Base-by-base conservation (phyloP, 1,140 invertebrate species). In the Cotesia typhae region DNA sequence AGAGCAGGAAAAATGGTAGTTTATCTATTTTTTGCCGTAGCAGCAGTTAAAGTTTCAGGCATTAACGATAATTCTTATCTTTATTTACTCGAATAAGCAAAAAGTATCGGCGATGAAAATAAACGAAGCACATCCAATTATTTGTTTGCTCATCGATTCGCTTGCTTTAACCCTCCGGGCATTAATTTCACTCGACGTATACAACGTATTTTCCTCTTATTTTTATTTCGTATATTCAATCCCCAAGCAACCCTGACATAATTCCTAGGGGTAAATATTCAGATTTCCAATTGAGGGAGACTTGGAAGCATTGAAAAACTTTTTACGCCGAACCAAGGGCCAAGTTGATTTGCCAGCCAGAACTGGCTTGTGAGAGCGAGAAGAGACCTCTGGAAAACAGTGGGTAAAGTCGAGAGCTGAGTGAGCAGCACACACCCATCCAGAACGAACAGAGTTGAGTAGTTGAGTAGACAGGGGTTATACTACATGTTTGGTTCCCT, bases 211-310 rank as follows among this genome's bases (percentile, higher is more conserved):
- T 69, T 60, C 20, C 10, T 57, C 12, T 41, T 38, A 53, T 41
- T 59, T 35, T 38, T 61, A 10, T 55, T 41, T 68, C 28, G 14
- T 68, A 14, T 59, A 41, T 68, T 41, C 6, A 7, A 53, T 67
- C 51, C 14, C 47, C 65, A 17, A n/a, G 20, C 65, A 67, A 41
- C 47, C 36, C 57, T 70, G 60, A 52, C 70, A 41, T 66, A 36
- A 36, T 63, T 59, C 69, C 38, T 37, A 70, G 51, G 70, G 70
- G 70, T 71, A 71, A 71, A 71, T 71, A 71, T 71, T 71, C 70
- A 71, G 70, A 71, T 71, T 71, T 71, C 10, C 63, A 52, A 71
- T 71, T 51, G 70, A 60, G 69, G 61, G 69, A 51, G 61, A 60
- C 41, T 63, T 20, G 63, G 5, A 35, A 17, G 64, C 57, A 72